A percentile compares a stretch with the other conserved stretches of the same genome.
Evolutionary conservation across 2,888 invertebrate species (phyloP).

Genomic region (Sphecodes monilicornis): DNA sequence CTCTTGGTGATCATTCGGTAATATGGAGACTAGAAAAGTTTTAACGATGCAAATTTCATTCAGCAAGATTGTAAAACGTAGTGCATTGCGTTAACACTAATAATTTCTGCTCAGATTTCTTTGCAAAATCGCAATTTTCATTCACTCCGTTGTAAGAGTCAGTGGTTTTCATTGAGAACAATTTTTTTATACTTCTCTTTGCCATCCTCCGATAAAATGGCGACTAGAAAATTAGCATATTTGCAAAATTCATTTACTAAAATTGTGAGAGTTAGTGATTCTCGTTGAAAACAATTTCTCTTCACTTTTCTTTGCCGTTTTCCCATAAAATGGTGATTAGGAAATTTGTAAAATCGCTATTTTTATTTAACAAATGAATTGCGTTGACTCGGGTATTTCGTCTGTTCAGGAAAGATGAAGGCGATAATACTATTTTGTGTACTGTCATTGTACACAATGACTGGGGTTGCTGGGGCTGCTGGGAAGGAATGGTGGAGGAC

Average conservation of each 20-base stretch:
- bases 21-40: neutral
- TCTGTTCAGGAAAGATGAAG: constrained; percentile 51
- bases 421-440: constrained; percentile 40
- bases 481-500: constrained; percentile 93
- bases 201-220: neutral
- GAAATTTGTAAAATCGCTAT: no score
- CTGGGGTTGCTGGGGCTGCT: neutral
- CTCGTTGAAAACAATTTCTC: no score
- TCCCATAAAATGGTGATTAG: no score
- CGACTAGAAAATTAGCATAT: neutral
- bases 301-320: no score
- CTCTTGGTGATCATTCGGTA: neutral
- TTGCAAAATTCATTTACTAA: neutral
- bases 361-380: no score
- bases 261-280: neutral
- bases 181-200: neutral
- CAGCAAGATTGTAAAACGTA: neutral
- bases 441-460: constrained; percentile 39
- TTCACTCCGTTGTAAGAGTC: no score
- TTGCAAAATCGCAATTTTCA: no score
- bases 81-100: no score
- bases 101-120: no score
- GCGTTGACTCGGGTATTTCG: constrained; percentile 8
- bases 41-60: no score
- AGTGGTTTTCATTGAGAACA: neutral